Percentiles rank a stretch among this genome's conserved stretches.
Conservation (phyloP, 2,888 invertebrate species). For the Tinea semifulvella region DNA sequence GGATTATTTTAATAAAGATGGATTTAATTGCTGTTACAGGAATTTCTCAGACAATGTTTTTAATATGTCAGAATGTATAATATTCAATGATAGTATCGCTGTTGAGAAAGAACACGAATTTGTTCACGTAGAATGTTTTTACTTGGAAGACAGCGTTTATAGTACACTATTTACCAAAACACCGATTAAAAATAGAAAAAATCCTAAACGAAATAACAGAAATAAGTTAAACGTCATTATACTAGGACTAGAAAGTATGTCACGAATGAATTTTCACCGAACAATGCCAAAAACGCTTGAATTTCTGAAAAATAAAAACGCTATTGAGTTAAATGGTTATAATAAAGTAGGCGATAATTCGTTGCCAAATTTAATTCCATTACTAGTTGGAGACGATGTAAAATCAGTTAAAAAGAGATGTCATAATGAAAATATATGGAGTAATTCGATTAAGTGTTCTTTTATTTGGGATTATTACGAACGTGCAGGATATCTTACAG, state of each 20-base stretch:
- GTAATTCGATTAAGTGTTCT: constrained; percentile 82
- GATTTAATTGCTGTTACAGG: constrained; percentile 27
- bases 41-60: constrained; percentile 17
- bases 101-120: constrained; percentile 25
- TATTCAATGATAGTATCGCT: constrained; percentile 20
- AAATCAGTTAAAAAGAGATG: constrained; percentile 72
- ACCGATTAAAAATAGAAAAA: not conserved
- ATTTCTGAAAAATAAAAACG: constrained; percentile 68
- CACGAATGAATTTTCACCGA: constrained; percentile 84
- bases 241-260: constrained; percentile 86
- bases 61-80: constrained; percentile 24
- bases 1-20: constrained; percentile 18
- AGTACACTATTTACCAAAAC: constrained; percentile 20
- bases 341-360: constrained; percentile 96
- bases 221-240: constrained; percentile 74
- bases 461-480: constrained; percentile 87
- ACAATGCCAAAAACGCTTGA: constrained; percentile 80
- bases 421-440: constrained; percentile 62
- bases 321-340: constrained; percentile 85
- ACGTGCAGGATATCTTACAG: constrained; percentile 76
- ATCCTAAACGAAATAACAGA: constrained; percentile 21
- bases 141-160: constrained; percentile 42
- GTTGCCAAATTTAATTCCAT: constrained; percentile 87
- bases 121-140: constrained; percentile 63
- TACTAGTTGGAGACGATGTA: constrained; percentile 76